Percentiles rank a stretch among this genome's conserved stretches.
Conservation (phyloP, 1,140 invertebrate genomes). For the Aphaenogaster floridana region DNA sequence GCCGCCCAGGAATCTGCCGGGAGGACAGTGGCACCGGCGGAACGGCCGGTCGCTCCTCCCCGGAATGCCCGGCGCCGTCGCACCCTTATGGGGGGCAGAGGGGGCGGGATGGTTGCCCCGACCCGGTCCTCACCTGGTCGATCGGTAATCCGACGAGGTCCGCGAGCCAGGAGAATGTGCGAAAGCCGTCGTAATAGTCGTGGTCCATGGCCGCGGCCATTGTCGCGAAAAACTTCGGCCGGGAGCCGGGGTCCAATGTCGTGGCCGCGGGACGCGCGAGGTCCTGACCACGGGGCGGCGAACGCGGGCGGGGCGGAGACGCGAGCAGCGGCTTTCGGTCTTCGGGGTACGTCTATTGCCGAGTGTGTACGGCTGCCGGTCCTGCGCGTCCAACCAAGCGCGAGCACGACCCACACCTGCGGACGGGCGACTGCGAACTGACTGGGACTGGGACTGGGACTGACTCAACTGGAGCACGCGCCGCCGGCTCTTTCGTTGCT, state of each 20-base stretch:
- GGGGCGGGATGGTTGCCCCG: too few species aligned
- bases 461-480: neutral
- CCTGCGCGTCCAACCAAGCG: neutral
- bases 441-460: neutral
- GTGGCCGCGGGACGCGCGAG: neutral
- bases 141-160: conserved; percentile 88
- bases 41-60: neutral
- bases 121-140: conserved; percentile 87
- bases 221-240: conserved; percentile 38
- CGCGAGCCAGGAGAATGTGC: conserved; percentile 88
- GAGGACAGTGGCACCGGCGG: conserved; percentile 7
- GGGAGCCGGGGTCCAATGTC: neutral
- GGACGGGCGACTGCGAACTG: neutral
- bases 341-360: neutral
- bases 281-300: neutral
- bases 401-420: neutral
- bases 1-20: conserved; percentile 24
- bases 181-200: conserved; percentile 88
- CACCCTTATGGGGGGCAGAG: too few species aligned
- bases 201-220: conserved; percentile 76
- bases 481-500: neutral
- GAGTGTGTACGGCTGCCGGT: neutral
- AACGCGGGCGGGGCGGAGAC: neutral
- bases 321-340: neutral
- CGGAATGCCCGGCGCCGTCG: too few species aligned